Evolutionary conservation across 2,113 vertebrate species (phyloP).

Genomic region (Lophius piscatorius): DNA sequence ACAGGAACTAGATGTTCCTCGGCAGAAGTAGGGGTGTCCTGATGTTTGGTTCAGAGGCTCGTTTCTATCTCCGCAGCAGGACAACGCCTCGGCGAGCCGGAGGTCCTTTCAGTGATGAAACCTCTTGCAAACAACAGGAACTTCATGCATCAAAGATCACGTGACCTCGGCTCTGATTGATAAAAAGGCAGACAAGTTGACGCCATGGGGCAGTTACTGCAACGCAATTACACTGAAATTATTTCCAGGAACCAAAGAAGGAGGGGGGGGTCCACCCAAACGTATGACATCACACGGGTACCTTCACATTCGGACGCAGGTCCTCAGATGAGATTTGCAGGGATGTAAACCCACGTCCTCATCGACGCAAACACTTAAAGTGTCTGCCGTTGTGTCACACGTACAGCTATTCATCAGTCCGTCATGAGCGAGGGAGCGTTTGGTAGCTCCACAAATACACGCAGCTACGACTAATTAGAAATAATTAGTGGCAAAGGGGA

Average conservation of each 20-base stretch:
- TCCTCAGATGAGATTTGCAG: no score
- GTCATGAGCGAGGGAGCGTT: slow-evolving; percentile 20
- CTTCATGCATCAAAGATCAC: no score
- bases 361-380: not conserved
- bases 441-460: slow-evolving; percentile 19
- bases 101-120: no score
- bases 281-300: no score
- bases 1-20: no score
- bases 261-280: not conserved
- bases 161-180: slow-evolving; percentile 15
- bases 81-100: no score
- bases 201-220: slow-evolving; percentile 31
- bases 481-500: slow-evolving; percentile 13
- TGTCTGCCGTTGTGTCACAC: no score
- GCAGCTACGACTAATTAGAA: slow-evolving; percentile 22
- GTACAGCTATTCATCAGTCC: not conserved
- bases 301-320: no score
- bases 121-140: no score
- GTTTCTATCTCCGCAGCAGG: no score
- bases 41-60: no score
- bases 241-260: slow-evolving; percentile 37
- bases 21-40: no score
- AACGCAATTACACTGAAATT: slow-evolving; percentile 39
- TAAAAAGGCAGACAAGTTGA: slow-evolving; percentile 19
- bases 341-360: not conserved